Conservation (phyloP, 1,140 invertebrate species). For the Acromyrmex echinatior region DNA sequence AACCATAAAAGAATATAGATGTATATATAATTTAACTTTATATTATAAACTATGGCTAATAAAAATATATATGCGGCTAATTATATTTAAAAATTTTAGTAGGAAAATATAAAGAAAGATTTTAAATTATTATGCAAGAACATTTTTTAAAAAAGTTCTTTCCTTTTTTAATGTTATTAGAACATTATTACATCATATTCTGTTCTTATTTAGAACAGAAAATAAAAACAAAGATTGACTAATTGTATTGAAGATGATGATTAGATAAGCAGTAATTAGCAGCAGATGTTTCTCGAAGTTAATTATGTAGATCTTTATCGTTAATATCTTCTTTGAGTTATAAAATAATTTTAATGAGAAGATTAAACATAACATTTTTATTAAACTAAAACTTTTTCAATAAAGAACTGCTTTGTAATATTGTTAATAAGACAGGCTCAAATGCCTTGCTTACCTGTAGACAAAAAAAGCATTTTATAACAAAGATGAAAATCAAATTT, state of each 20-base stretch:
- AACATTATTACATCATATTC: no score
- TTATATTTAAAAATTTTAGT: neutral
- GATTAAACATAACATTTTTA: neutral
- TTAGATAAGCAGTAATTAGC: slow-evolving; percentile 70
- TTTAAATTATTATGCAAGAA: neutral
- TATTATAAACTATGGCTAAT: no score
- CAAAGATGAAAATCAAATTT: slow-evolving; percentile 17
- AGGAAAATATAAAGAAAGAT: neutral
- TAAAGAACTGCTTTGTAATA: neutral
- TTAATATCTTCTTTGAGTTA: slow-evolving; percentile 34
- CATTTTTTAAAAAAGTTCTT: neutral
- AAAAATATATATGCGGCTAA: no score
- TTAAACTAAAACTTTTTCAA: neutral
- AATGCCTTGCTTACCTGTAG: neutral
- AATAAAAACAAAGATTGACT: slow-evolving; percentile 1
- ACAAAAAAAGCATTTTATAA: neutral
- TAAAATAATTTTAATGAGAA: neutral
- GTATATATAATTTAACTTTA: no score
- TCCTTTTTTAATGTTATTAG: neutral
- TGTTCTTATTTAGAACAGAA: neutral
- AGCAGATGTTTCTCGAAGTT: slow-evolving; percentile 60
- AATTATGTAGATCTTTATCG: slow-evolving; percentile 32
- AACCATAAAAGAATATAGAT: neutral
- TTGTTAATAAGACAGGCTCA: neutral
- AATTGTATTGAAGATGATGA: slow-evolving; percentile 71